A percentile compares a stretch with the other conserved stretches of the same genome.
These are phyloP conservation scores for Melanostoma mellinum DNA, from an alignment of 2,888 invertebrate species.

Conservation along the genomic window DNA sequence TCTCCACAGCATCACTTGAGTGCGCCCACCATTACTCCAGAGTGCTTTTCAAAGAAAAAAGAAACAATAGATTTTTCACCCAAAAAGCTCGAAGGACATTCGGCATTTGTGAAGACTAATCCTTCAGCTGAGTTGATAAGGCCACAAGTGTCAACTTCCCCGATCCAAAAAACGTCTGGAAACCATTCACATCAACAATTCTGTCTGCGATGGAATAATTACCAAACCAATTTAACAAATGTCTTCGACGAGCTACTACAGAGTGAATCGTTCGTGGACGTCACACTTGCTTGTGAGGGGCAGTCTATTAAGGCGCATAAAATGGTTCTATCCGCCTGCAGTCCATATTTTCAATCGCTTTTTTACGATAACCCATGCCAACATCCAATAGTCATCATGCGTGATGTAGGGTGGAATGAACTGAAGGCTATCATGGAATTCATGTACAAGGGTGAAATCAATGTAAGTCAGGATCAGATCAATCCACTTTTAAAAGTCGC, in stretches of 20 bases:
- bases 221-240: conserved; percentile 93
- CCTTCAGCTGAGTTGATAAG: conserved; percentile 47
- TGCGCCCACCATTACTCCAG: conserved; percentile 68
- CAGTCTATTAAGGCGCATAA: conserved; percentile 96
- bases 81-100: conserved; percentile 36
- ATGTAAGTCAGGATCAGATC: conserved; percentile 95
- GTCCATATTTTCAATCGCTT: conserved; percentile 94
- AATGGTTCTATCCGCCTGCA: conserved; percentile 95
- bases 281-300: conserved; percentile 95
- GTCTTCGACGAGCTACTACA: conserved; percentile 92
- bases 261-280: conserved; percentile 95
- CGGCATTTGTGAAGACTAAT: conserved; percentile 27
- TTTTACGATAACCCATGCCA: conserved; percentile 97
- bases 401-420: conserved; percentile 94
- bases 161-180: conserved; percentile 27
- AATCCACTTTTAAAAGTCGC: conserved; percentile 93
- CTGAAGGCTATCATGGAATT: conserved; percentile 95
- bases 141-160: conserved; percentile 52
- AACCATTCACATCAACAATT: conserved; percentile 84
- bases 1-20: conserved; percentile 76
- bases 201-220: conserved; percentile 96
- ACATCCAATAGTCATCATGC: conserved; percentile 95
- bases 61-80: conserved; percentile 56
- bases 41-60: conserved; percentile 51
- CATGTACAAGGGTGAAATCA: conserved; percentile 97